Evolutionary conservation across 1,140 invertebrate species (phyloP).

Genomic region (Ceratina japonica): DNA sequence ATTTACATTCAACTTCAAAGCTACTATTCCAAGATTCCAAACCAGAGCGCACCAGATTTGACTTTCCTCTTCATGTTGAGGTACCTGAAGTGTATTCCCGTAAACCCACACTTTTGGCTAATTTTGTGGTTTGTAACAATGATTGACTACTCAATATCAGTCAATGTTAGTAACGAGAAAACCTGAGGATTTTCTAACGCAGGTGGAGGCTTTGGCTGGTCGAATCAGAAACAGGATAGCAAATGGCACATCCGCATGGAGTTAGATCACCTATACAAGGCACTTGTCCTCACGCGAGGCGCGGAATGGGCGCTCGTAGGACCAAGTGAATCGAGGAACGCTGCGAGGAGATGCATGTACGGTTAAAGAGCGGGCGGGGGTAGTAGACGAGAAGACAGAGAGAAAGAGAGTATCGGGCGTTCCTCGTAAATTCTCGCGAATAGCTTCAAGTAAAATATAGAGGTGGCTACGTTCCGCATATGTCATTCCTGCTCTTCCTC

Average conservation of each 20-base stretch:
- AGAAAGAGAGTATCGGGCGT: slow-evolving; percentile 52
- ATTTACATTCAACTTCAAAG: background rate
- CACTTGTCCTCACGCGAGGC: background rate
- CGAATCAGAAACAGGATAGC: background rate
- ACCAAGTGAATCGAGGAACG: slow-evolving; percentile 37
- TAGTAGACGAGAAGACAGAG: slow-evolving; percentile 39
- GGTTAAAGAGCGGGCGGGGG: slow-evolving; percentile 24
- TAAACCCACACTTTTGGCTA: no score
- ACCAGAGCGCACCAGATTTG: no score
- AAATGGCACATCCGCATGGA: background rate
- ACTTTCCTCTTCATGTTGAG: no score
- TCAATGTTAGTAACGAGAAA: no score
- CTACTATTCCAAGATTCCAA: no score
- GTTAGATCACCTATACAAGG: background rate
- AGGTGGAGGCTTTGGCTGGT: background rate
- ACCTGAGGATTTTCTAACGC: no score
- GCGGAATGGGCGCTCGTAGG: background rate
- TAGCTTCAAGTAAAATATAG: slow-evolving; percentile 70
- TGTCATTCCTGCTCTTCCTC: slow-evolving; percentile 68
- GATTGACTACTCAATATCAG: no score
- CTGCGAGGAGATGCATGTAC: slow-evolving; percentile 15
- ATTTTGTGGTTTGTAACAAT: no score
- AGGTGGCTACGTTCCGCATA: slow-evolving; percentile 71
- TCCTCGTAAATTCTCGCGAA: slow-evolving; percentile 71
- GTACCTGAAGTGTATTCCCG: no score